A percentile compares a stretch with the other conserved stretches of the same genome.
Conservation (phyloP, 2,797 vertebrate species). For the Chiropotes sagulatus region DNA sequence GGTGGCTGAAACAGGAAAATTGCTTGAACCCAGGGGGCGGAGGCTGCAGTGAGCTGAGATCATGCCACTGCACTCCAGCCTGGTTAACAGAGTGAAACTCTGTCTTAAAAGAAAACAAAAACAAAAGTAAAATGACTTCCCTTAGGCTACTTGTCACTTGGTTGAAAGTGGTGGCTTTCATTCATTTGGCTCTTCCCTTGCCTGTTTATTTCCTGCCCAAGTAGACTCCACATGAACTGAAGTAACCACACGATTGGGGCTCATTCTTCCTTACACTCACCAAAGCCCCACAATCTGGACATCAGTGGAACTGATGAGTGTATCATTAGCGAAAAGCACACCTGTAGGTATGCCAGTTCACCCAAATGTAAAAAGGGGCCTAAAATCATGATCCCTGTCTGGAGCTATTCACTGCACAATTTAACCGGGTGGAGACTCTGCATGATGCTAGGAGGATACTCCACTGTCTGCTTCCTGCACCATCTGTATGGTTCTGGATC, state of each 20-base stretch:
- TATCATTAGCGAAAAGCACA: not conserved
- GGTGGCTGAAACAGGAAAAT: not conserved
- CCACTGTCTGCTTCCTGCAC: not conserved
- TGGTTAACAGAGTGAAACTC: not conserved
- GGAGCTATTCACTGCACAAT: not conserved
- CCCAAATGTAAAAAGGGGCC: not conserved
- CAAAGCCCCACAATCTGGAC: not conserved
- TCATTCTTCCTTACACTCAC: not conserved
- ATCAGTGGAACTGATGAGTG: not conserved
- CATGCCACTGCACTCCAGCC: not conserved
- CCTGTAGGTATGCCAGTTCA: not conserved
- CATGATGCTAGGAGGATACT: not conserved
- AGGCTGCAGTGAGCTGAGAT: not conserved
- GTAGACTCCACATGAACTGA: not conserved
- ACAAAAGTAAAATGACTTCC: not conserved
- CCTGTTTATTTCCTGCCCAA: not conserved
- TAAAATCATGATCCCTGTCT: not conserved
- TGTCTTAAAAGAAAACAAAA: not conserved
- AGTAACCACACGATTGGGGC: not conserved
- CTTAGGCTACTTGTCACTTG: not conserved
- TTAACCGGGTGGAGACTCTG: not conserved
- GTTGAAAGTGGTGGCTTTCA: not conserved
- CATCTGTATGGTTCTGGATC: not conserved
- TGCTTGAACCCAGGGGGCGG: not conserved
- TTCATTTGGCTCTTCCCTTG: not conserved